phyloP scores from a whole-genome alignment of 2,888 invertebrate genomes.

The Zonitis immaculata region DNA sequence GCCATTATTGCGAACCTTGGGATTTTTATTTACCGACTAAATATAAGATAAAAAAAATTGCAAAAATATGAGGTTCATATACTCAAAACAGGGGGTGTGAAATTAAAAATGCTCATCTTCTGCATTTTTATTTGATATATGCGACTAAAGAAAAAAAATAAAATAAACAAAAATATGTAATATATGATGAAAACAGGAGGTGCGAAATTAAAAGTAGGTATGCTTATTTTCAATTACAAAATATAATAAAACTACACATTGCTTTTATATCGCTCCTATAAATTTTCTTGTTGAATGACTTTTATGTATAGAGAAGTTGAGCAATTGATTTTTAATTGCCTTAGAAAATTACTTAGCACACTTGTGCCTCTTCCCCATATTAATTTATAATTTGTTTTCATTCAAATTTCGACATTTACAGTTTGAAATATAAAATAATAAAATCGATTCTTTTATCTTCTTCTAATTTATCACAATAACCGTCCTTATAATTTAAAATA shows the following conservation, averaged over 20 bases:
- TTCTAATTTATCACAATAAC: not conserved
- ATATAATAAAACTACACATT: not conserved
- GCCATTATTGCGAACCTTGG: conserved; percentile 11
- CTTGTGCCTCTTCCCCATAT: not conserved
- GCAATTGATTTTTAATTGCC: conserved; percentile 1
- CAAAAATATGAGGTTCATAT: no score
- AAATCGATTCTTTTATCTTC: not conserved
- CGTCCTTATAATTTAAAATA: no score
- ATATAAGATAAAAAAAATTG: not conserved
- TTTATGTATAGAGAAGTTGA: not conserved
- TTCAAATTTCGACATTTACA: not conserved
- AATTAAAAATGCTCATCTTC: no score
- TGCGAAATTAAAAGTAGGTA: not conserved
- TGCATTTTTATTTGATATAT: no score
- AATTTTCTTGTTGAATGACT: not conserved
- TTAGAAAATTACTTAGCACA: not conserved
- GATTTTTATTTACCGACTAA: conserved; percentile 1
- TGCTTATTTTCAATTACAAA: not conserved
- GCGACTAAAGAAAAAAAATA: no score
- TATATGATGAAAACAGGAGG: not conserved
- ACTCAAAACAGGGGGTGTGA: no score
- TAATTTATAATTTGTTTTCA: not conserved
- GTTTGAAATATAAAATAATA: no score
- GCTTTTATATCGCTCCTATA: not conserved
- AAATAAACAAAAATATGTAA: no score